Evolutionary conservation across 1,140 invertebrate species (phyloP).

Genomic region (Triops cancriformis): DNA sequence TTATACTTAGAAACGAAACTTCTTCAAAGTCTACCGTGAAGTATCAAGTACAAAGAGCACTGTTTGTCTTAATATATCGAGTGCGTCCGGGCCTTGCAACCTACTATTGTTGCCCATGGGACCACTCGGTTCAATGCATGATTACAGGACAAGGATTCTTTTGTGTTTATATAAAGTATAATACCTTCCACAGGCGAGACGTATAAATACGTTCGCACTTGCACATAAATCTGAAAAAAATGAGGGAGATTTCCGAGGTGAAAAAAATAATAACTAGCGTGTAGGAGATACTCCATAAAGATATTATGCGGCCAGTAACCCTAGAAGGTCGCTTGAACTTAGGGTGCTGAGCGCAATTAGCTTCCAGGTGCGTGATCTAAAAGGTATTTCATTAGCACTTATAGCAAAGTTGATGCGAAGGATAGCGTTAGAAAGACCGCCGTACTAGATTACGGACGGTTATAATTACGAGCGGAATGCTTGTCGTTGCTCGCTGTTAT

Average conservation of each 20-base stretch:
- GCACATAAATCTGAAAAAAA: neutral
- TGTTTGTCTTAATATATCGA: no score
- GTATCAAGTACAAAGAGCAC: no score
- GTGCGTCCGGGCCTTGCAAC: neutral
- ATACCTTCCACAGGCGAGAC: no score
- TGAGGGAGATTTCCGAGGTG: neutral
- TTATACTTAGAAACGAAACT: no score
- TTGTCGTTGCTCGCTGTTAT: neutral
- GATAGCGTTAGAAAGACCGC: neutral
- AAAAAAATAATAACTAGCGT: neutral
- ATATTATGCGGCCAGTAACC: neutral
- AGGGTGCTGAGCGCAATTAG: neutral
- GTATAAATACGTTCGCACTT: no score
- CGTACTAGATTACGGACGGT: neutral
- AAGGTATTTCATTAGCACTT: conserved; percentile 11
- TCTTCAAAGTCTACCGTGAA: no score
- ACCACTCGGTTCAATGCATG: neutral
- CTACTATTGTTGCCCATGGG: neutral
- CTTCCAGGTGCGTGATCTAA: neutral
- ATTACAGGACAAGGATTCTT: neutral
- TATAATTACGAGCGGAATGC: neutral
- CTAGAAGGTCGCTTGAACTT: neutral
- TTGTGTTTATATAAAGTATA: neutral
- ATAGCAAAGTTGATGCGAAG: neutral
- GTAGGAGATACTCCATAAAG: neutral